Conservation (phyloP, 2,113 vertebrate species). For the Clupea harengus region DNA sequence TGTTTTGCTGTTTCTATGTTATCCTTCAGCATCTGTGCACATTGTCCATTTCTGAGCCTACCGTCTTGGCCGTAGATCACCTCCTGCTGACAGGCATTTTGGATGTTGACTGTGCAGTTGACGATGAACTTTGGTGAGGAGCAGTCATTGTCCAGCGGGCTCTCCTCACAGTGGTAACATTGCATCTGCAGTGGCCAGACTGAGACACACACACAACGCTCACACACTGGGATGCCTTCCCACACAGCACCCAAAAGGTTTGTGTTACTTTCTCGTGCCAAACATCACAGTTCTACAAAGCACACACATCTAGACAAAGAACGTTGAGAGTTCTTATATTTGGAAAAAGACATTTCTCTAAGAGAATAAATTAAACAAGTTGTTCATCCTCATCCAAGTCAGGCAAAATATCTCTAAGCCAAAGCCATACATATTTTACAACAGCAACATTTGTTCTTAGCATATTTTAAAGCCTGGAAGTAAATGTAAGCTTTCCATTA, state of each 20-base stretch:
- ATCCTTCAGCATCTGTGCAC: neutral
- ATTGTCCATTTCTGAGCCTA: slow-evolving; percentile 22
- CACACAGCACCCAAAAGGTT: slow-evolving; percentile 1
- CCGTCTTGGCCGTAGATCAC: slow-evolving; percentile 50
- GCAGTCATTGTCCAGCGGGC: slow-evolving; percentile 49
- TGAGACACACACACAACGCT: slow-evolving; percentile 34
- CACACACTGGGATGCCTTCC: slow-evolving; percentile 11
- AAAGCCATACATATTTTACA: neutral
- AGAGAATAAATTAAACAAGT: neutral
- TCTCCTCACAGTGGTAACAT: slow-evolving; percentile 59
- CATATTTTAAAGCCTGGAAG: neutral
- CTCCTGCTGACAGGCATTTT: slow-evolving; percentile 57
- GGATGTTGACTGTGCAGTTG: slow-evolving; percentile 59
- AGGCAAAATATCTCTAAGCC: neutral
- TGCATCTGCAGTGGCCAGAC: slow-evolving; percentile 56
- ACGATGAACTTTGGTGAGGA: slow-evolving; percentile 51
- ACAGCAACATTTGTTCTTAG: neutral
- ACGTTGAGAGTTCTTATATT: neutral
- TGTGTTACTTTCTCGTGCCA: neutral
- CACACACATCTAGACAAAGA: neutral
- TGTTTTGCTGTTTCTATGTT: neutral
- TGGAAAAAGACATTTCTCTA: neutral
- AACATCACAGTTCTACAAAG: neutral
- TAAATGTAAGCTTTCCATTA: neutral
- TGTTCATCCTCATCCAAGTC: neutral